Conservation (phyloP, 1,140 invertebrate species). For the Meloidogyne hapla region DNA sequence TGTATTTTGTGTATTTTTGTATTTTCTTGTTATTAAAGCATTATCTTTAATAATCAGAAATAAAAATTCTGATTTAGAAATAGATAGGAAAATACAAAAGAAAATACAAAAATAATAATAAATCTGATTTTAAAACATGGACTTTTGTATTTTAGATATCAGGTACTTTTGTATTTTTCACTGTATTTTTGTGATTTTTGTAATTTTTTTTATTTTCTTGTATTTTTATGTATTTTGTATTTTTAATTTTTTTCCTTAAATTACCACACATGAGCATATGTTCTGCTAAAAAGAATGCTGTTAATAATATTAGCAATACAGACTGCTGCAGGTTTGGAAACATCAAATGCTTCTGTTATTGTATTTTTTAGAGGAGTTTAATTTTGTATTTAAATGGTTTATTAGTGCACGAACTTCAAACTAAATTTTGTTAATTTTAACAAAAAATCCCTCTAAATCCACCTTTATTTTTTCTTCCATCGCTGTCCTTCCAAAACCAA, state of each 20-base stretch:
- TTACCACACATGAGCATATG: conserved; percentile 52
- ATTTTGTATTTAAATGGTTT: conserved; percentile 8
- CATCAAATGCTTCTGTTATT: conserved; percentile 16
- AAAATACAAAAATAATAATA: too few species aligned
- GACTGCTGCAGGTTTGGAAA: conserved; percentile 45
- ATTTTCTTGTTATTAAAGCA: neutral
- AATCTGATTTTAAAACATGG: too few species aligned
- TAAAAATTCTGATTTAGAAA: too few species aligned
- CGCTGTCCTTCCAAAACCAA: conserved; percentile 78
- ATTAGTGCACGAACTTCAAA: conserved; percentile 11
- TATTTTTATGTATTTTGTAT: neutral
- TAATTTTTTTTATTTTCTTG: neutral
- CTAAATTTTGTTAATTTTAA: neutral
- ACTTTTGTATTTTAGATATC: neutral
- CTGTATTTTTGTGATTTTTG: neutral
- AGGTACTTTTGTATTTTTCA: neutral
- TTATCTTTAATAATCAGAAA: too few species aligned
- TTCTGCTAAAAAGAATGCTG: conserved; percentile 58
- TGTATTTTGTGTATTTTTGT: too few species aligned
- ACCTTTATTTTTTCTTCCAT: too few species aligned
- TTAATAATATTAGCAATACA: conserved; percentile 64
- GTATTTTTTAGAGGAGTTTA: neutral
- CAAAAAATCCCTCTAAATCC: neutral
- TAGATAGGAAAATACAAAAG: too few species aligned
- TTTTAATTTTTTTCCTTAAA: neutral